Percentiles rank a stretch among this genome's conserved stretches.
Evolutionary conservation across 2,797 vertebrate species (phyloP).

Genomic region (Helarctos malayanus): DNA sequence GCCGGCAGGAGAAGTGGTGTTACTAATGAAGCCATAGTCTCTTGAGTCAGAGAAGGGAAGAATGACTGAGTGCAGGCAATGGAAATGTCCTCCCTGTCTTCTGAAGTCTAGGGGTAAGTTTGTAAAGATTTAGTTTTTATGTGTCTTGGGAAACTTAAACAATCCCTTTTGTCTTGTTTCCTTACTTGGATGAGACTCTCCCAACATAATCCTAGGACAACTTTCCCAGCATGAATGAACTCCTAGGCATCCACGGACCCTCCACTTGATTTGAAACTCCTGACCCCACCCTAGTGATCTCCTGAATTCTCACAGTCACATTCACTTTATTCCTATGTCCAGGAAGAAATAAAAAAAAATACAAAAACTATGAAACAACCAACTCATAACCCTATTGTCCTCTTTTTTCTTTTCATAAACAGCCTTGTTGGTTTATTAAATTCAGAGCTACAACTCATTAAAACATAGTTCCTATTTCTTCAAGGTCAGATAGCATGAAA

Average conservation of each 20-base stretch:
- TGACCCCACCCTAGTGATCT: not conserved
- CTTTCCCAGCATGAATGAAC: not conserved
- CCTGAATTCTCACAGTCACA: not conserved
- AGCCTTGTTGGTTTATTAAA: not conserved
- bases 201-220: not conserved
- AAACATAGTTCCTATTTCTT: not conserved
- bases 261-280: not conserved
- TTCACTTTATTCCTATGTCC: not conserved
- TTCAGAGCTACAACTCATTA: not conserved
- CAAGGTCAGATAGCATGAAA: not conserved
- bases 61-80: not conserved
- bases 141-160: not conserved
- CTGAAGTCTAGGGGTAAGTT: not conserved
- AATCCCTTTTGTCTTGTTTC: not conserved
- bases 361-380: not conserved
- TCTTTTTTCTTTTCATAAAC: slow-evolving; percentile 1
- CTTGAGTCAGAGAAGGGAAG: not conserved
- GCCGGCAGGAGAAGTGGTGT: not conserved
- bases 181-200: not conserved
- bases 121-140: not conserved
- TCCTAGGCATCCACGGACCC: not conserved
- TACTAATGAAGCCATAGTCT: not conserved
- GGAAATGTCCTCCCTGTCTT: not conserved
- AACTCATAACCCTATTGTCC: not conserved
- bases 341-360: not conserved